phyloP scores from a whole-genome alignment of 1,140 invertebrate genomes.

The Zaprionus vittiger region DNA sequence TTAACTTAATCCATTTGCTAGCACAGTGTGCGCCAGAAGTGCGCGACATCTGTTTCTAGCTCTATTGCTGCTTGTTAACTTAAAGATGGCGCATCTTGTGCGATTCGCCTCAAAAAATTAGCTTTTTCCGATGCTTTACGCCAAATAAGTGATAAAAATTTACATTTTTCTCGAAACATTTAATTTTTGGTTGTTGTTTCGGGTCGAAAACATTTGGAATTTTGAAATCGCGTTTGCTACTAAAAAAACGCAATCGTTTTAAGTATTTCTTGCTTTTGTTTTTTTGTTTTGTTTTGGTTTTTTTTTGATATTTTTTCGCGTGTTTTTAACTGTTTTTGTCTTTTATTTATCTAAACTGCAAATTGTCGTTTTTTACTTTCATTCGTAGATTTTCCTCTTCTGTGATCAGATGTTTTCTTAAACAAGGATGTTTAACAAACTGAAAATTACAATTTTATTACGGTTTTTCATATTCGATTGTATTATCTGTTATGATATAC shows the following conservation, averaged over 20 bases:
- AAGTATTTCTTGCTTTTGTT: constrained; percentile 56
- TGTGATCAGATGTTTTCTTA: constrained; percentile 83
- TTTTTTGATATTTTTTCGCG: constrained; percentile 26
- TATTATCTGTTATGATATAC: constrained; percentile 41
- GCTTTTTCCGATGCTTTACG: constrained; percentile 56
- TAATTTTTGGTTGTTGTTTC: constrained; percentile 45
- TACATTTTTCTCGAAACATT: constrained; percentile 64
- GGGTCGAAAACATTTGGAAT: constrained; percentile 59
- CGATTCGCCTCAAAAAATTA: constrained; percentile 36
- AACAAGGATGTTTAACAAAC: constrained; percentile 82
- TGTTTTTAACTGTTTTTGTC: constrained; percentile 26
- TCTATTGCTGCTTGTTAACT: constrained; percentile 77
- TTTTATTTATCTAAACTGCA: constrained; percentile 72
- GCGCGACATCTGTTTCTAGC: constrained; percentile 44
- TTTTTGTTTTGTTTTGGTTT: constrained; percentile 30
- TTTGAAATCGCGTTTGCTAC: constrained; percentile 82
- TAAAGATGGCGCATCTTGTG: constrained; percentile 42
- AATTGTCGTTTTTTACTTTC: constrained; percentile 56
- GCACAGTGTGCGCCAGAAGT: constrained; percentile 69
- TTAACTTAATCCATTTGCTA: constrained; percentile 61
- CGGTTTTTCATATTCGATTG: constrained; percentile 3
- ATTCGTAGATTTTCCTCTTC: constrained; percentile 42
- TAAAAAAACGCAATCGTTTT: constrained; percentile 80
- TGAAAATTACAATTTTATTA: constrained; percentile 54
- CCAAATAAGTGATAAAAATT: constrained; percentile 84